phyloP scores from a whole-genome alignment of 1,140 invertebrate genomes.

The Diabrotica virgifera region DNA sequence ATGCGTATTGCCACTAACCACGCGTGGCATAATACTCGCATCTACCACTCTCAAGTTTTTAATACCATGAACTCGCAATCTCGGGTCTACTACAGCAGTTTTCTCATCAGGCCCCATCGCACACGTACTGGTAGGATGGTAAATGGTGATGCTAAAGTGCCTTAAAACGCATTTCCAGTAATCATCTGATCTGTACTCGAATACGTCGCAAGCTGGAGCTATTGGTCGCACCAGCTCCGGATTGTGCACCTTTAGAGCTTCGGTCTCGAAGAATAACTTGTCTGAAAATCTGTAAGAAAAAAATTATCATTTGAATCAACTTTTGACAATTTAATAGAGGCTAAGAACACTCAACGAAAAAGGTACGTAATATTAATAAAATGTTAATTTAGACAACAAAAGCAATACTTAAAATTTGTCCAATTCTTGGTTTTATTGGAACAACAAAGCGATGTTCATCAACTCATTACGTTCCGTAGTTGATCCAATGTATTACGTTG shows the following conservation, averaged over 20 bases:
- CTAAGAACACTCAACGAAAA: too few species aligned
- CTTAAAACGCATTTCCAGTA: constrained; percentile 66
- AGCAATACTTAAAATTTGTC: too few species aligned
- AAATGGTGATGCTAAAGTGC: constrained; percentile 64
- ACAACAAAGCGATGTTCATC: too few species aligned
- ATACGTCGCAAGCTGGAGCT: constrained; percentile 61
- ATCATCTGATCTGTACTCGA: constrained; percentile 59
- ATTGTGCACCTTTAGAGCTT: constrained; percentile 46
- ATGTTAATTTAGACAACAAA: too few species aligned
- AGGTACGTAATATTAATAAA: too few species aligned
- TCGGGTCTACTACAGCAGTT: constrained; percentile 47
- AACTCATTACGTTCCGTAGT: too few species aligned
- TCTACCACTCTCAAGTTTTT: constrained; percentile 46
- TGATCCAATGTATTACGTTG: too few species aligned
- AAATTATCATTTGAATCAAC: too few species aligned
- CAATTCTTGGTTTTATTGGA: too few species aligned
- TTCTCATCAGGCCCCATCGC: constrained; percentile 52
- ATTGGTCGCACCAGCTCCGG: constrained; percentile 57
- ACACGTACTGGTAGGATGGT: constrained; percentile 66
- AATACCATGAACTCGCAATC: constrained; percentile 46
- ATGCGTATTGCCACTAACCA: constrained; percentile 69
- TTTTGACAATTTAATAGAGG: too few species aligned
- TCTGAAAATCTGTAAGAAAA: constrained; percentile 58
- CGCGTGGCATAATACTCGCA: constrained; percentile 46
- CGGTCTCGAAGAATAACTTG: constrained; percentile 36